phyloP scores from a whole-genome alignment of 2,888 invertebrate species.

The Pollenia labialis region DNA sequence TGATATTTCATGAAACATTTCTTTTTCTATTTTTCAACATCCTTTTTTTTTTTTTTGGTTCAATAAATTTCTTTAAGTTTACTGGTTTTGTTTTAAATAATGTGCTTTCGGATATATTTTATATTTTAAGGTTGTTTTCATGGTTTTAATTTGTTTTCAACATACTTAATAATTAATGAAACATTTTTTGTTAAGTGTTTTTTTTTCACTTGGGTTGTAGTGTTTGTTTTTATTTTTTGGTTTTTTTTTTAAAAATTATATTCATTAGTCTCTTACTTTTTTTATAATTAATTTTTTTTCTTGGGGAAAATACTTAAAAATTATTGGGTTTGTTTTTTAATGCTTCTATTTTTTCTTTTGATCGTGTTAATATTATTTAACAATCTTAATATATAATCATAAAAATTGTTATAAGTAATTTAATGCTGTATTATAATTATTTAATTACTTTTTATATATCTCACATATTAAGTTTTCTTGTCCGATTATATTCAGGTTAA shows the following conservation, averaged over 20 bases:
- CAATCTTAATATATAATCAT: conserved; percentile 67
- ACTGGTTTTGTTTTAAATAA: conserved; percentile 28
- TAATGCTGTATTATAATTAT: conserved; percentile 42
- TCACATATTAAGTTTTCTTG: conserved; percentile 57
- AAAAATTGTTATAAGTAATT: conserved; percentile 54
- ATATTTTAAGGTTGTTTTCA: conserved; percentile 33
- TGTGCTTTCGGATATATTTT: conserved; percentile 40
- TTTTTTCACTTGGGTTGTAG: conserved; percentile 54
- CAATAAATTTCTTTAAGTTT: conserved; percentile 24
- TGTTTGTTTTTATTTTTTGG: conserved; percentile 38
- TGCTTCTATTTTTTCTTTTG: conserved; percentile 26
- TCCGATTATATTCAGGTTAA: conserved; percentile 40
- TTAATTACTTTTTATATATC: conserved; percentile 72
- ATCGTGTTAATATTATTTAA: conserved; percentile 68
- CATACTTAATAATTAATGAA: conserved; percentile 65
- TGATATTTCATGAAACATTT: too few relatives aligned
- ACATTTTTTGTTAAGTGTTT: conserved; percentile 34
- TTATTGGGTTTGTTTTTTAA: conserved; percentile 58
- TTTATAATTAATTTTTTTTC: conserved; percentile 31
- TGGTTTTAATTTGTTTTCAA: conserved; percentile 35
- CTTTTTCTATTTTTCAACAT: conserved; percentile 19
- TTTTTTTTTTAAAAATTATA: conserved; percentile 47
- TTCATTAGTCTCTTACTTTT: conserved; percentile 56
- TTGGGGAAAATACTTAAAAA: conserved; percentile 72
- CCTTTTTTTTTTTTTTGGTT: neutral